Conservation (phyloP, 2,888 invertebrate species). For the Campopleginae sp. region DNA sequence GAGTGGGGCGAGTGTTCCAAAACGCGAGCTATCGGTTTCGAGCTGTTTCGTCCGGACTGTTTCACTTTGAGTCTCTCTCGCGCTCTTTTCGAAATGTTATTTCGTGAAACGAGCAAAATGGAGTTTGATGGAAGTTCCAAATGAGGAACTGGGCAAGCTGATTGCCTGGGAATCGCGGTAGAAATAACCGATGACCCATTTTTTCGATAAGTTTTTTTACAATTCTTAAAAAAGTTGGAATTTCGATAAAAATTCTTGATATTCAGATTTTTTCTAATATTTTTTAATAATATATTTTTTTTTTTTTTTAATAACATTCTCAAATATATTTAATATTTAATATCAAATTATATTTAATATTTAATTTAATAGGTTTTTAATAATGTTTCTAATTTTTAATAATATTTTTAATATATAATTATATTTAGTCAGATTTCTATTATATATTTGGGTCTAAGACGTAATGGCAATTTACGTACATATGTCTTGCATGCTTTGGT, state of each 20-base stretch:
- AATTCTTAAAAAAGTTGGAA: neutral
- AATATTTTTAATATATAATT: too few relatives aligned
- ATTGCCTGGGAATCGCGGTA: neutral
- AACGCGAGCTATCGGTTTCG: conserved; percentile 30
- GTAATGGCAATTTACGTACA: too few relatives aligned
- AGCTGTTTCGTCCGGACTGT: conserved; percentile 18
- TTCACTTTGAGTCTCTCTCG: conserved; percentile 11
- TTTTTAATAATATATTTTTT: too few relatives aligned
- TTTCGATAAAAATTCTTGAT: neutral
- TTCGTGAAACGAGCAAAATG: conserved; percentile 32
- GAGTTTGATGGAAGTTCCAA: conserved; percentile 46
- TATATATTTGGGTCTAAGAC: too few relatives aligned
- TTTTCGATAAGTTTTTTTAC: neutral
- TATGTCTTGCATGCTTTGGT: too few relatives aligned
- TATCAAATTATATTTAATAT: too few relatives aligned
- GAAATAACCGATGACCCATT: neutral
- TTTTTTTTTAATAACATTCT: too few relatives aligned
- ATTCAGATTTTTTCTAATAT: too few relatives aligned
- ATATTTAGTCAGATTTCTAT: too few relatives aligned
- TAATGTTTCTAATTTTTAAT: too few relatives aligned
- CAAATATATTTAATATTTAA: too few relatives aligned
- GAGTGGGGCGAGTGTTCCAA: conserved; percentile 49
- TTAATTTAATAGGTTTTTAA: too few relatives aligned
- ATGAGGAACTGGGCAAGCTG: conserved; percentile 3
- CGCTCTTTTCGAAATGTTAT: conserved; percentile 37